Conservation (phyloP, 37 sponge, comb jelly and placozoan genomes). For the Petrosia ficiformis region DNA sequence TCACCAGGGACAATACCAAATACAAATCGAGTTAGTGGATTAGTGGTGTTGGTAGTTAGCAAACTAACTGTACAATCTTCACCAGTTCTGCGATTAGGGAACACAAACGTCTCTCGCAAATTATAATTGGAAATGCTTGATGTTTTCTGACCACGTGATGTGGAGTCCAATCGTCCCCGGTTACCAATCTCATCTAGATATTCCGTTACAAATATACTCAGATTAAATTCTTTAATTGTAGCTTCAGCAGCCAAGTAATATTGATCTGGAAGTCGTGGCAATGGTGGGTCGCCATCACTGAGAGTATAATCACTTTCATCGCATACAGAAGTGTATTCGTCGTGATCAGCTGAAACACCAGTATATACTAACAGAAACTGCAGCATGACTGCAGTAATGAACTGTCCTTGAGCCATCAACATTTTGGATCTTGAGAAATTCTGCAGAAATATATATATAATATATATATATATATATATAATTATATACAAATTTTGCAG, state of each 20-base stretch:
- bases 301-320: not conserved
- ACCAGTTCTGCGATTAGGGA: constrained; percentile 5
- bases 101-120: constrained; percentile 22
- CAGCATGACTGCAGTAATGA: too few species aligned
- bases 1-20: constrained; percentile 9
- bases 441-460: too few species aligned
- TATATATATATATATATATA: too few species aligned
- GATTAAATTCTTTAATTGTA: not conserved
- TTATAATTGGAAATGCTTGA: constrained; percentile 19
- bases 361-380: too few species aligned
- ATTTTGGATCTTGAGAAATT: too few species aligned
- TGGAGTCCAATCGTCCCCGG: constrained; percentile 21
- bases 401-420: too few species aligned
- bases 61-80: constrained; percentile 18
- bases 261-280: constrained; percentile 50
- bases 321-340: too few species aligned
- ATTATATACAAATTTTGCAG: too few species aligned
- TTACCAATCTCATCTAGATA: constrained; percentile 43
- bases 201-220: constrained; percentile 8
- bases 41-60: not conserved
- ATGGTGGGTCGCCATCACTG: not conserved
- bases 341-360: too few species aligned
- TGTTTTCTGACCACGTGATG: not conserved
- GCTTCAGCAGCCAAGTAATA: constrained; percentile 43
- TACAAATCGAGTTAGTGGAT: not conserved